phyloP scores from a whole-genome alignment of 2,888 invertebrate genomes.

The Alentia gelatinosa region DNA sequence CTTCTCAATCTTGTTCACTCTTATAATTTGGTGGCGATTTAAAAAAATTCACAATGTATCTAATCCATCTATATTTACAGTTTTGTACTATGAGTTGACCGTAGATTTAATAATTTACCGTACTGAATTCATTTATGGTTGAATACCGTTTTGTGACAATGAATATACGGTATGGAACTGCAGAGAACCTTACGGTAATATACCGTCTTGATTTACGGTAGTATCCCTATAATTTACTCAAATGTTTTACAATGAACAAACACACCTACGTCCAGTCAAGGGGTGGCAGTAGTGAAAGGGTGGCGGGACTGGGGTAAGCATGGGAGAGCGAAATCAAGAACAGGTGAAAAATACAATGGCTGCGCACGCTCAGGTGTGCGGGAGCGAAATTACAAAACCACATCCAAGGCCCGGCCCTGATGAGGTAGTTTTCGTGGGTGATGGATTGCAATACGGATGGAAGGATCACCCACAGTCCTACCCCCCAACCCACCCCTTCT shows the following conservation, averaged over 20 bases:
- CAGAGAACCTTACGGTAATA: no score
- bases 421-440: slow-evolving; percentile 14
- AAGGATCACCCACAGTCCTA: background rate
- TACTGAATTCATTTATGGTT: no score
- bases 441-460: background rate
- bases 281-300: background rate
- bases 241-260: background rate
- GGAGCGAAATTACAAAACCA: slow-evolving; percentile 2
- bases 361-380: background rate
- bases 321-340: background rate
- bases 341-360: background rate
- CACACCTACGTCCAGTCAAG: background rate
- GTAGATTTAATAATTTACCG: no score
- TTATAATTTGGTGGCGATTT: no score
- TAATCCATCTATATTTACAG: no score
- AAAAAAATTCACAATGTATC: no score
- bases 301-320: background rate
- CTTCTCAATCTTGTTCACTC: no score
- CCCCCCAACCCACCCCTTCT: background rate
- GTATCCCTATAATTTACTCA: no score
- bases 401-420: slow-evolving; percentile 8
- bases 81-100: no score
- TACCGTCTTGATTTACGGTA: no score
- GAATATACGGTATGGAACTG: no score
- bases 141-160: no score